A percentile compares a stretch with the other conserved stretches of the same genome.
These are phyloP conservation scores for Plebejus melissa DNA, from an alignment of 2,888 invertebrate genomes.

Conservation along the genomic window DNA sequence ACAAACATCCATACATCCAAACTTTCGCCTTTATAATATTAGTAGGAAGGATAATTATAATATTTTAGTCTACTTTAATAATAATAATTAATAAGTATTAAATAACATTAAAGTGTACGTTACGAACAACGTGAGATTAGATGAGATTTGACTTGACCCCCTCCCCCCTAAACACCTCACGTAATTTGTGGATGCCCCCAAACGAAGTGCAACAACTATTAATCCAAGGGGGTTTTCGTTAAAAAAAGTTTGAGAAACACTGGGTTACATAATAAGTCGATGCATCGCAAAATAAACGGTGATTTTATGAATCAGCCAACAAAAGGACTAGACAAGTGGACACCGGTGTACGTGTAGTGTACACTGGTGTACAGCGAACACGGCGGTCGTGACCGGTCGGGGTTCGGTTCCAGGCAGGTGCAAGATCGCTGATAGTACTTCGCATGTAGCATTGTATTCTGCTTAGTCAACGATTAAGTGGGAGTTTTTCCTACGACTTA, in stretches of 20 bases:
- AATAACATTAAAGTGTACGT: no score
- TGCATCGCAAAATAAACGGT: not conserved
- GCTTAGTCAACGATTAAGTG: not conserved
- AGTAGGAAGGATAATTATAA: no score
- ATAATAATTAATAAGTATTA: no score
- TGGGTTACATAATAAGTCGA: not conserved
- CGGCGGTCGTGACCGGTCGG: conserved; percentile 36
- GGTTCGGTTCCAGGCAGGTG: conserved; percentile 38
- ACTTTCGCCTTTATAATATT: no score
- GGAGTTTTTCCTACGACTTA: not conserved
- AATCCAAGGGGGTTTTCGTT: not conserved
- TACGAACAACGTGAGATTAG: no score
- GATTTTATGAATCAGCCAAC: conserved; percentile 15
- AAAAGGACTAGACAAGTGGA: conserved; percentile 7
- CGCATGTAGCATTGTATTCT: conserved; percentile 15
- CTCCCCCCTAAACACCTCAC: no score
- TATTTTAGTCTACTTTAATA: no score
- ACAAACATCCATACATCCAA: no score
- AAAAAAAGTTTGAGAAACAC: not conserved
- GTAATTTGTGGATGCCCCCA: no score
- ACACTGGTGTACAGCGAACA: conserved; percentile 2
- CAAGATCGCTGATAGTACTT: conserved; percentile 26
- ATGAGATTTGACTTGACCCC: no score
- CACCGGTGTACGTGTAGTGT: not conserved
- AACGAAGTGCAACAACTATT: no score